A percentile compares a stretch with the other conserved stretches of the same genome.
Conservation (phyloP, 2,888 invertebrate genomes). For the Tetramorium bicarinatum region DNA sequence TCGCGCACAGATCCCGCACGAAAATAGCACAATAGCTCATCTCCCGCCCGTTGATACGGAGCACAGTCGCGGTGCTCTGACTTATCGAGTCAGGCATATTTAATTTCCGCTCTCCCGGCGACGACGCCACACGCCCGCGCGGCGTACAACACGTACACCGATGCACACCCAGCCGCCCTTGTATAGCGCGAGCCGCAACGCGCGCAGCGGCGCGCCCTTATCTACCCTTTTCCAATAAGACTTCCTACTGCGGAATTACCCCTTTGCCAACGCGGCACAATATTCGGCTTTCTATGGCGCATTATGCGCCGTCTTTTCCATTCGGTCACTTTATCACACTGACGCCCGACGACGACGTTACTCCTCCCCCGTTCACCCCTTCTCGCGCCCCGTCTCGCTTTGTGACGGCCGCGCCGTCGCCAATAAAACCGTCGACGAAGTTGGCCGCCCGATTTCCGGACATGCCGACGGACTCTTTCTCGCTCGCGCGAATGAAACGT, state of each 20-base stretch:
- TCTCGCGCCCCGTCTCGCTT: conserved; percentile 13
- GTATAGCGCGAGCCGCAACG: conserved; percentile 31
- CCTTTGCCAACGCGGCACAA: conserved; percentile 79
- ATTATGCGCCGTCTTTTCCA: conserved; percentile 76
- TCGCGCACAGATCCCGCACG: conserved; percentile 81
- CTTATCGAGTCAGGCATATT: conserved; percentile 86
- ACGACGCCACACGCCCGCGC: conserved; percentile 56
- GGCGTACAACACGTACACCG: conserved; percentile 45
- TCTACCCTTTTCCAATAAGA: conserved; percentile 86
- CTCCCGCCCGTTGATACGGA: conserved; percentile 84
- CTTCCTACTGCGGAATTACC: conserved; percentile 84
- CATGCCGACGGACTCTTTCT: conserved; percentile 48
- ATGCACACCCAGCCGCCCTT: conserved; percentile 52
- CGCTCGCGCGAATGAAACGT: conserved; percentile 29
- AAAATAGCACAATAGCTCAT: conserved; percentile 86
- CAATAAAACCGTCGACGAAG: conserved; percentile 60
- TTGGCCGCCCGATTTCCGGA: conserved; percentile 55
- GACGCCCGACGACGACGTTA: conserved; percentile 27
- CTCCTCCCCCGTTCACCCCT: neutral
- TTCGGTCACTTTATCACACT: conserved; percentile 66
- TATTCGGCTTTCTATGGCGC: conserved; percentile 80
- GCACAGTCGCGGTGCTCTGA: conserved; percentile 81
- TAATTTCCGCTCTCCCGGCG: conserved; percentile 84
- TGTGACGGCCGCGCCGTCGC: conserved; percentile 32
- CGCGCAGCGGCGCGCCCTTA: conserved; percentile 76